phyloP scores from a whole-genome alignment of 2,888 invertebrate species.

The Eilema depressum region DNA sequence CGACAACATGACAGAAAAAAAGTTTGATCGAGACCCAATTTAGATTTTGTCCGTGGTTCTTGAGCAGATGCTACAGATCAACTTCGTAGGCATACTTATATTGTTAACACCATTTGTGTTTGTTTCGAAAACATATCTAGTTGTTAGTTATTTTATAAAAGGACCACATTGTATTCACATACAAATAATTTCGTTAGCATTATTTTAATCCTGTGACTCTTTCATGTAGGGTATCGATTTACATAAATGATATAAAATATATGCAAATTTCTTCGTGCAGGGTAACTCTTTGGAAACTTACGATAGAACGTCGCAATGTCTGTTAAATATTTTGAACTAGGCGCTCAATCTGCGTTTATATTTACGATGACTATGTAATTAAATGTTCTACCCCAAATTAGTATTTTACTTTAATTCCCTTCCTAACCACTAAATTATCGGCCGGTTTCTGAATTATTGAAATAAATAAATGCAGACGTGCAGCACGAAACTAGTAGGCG shows the following conservation, averaged over 20 bases:
- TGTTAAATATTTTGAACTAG: constrained; percentile 60
- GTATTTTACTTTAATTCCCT: constrained; percentile 36
- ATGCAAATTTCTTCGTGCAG: constrained; percentile 83
- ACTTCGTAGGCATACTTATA: constrained; percentile 14
- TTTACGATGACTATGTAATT: constrained; percentile 63
- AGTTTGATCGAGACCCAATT: not conserved
- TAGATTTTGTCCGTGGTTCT: constrained; percentile 37
- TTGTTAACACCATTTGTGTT: constrained; percentile 43
- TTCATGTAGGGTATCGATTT: constrained; percentile 57
- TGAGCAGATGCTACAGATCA: constrained; percentile 20
- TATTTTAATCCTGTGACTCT: constrained; percentile 65
- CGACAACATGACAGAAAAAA: constrained; percentile 1
- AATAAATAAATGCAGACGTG: too few species aligned
- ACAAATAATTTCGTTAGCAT: constrained; percentile 39
- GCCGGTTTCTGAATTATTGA: not conserved
- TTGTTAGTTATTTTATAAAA: constrained; percentile 49
- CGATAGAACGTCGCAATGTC: constrained; percentile 58
- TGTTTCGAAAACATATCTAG: constrained; percentile 49
- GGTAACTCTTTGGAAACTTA: constrained; percentile 65
- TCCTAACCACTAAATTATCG: not conserved
- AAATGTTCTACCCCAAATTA: constrained; percentile 59
- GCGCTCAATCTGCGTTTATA: constrained; percentile 65
- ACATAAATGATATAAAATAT: constrained; percentile 59
- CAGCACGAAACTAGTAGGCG: too few species aligned
- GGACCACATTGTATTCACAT: constrained; percentile 49